Base-by-base conservation (phyloP, 2,888 invertebrate genomes). In the Xestia rhomboidea region DNA sequence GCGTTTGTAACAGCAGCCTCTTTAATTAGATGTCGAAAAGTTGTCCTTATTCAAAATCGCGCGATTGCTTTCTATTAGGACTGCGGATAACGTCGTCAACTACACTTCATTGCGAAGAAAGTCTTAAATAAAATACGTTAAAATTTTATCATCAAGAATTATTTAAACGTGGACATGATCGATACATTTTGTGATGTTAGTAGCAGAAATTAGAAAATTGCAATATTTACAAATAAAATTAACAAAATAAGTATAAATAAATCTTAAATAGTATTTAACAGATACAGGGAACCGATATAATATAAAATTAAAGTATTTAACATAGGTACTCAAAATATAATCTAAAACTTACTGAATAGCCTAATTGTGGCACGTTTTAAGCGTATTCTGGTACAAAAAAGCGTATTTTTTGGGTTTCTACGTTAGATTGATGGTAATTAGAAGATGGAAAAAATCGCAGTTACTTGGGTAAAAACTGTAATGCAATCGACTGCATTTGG, bases 301-400 rank as follows among this genome's bases (percentile, higher is more conserved):
- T 79, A 82, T 67, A 83, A 77, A 78, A 78, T 46, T 66, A 72
- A 76, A 87, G 73, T 87, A 89, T 88, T 91, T 88, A 82, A 86
- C 81, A 82, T 86, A 76, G 76, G 57, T 76, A 89, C 85, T 82
- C 57, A 69, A 69, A 83, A 70, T 72, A 78, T 69, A 71, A 81
- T n/a, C 78, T 86, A 88, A 81, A 76, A 60, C 71, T 82, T 83
- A 88, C 24, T 75, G 44, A 60, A 78, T 75, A 88, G 83, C 82
- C 88, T 88, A 89, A 75, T 81, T 78, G 81, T 88, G 88, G 88
- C 88, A 88, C 88, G 46, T 82, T 79, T 38, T 89, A 89, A 89
- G 89, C 89, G 88, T 89, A 89, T 81, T 54, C 62, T 74, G 81
- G 78, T 80, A 79, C 79, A 62, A 68, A 68, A 74, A 66, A 62